phyloP scores from a whole-genome alignment of 2,113 vertebrate species.

The Mastomys coucha region DNA sequence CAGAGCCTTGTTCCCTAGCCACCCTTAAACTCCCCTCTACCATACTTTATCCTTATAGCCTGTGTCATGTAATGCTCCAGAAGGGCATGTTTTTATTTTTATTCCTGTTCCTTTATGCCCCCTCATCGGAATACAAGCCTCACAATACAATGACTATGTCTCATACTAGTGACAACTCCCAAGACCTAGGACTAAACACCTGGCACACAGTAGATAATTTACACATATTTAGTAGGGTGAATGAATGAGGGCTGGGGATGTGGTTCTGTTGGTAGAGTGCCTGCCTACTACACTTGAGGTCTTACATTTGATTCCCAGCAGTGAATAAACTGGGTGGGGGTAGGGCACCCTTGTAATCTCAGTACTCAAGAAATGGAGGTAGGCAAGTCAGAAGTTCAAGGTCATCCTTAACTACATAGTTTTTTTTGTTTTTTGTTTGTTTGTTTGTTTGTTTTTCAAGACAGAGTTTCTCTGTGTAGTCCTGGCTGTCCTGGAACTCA shows the following conservation, averaged over 20 bases:
- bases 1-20: neutral
- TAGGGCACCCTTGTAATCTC: neutral
- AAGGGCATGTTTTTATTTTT: neutral
- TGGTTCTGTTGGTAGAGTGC: neutral
- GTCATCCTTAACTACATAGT: too few species aligned
- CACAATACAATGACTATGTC: neutral
- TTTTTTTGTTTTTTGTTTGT: too few species aligned
- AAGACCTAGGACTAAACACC: neutral
- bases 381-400: neutral
- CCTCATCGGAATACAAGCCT: neutral
- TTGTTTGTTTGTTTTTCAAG: too few species aligned
- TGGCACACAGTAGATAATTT: neutral
- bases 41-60: neutral
- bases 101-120: neutral
- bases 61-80: rapidly evolving
- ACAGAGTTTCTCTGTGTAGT: too few species aligned
- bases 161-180: neutral
- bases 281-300: neutral
- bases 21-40: too few species aligned
- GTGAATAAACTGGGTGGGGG: neutral
- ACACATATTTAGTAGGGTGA: neutral
- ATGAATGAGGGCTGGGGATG: neutral
- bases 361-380: neutral
- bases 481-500: too few species aligned
- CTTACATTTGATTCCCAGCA: neutral